phyloP scores from a whole-genome alignment of 2,888 invertebrate species.

The Aphidius colemani region DNA sequence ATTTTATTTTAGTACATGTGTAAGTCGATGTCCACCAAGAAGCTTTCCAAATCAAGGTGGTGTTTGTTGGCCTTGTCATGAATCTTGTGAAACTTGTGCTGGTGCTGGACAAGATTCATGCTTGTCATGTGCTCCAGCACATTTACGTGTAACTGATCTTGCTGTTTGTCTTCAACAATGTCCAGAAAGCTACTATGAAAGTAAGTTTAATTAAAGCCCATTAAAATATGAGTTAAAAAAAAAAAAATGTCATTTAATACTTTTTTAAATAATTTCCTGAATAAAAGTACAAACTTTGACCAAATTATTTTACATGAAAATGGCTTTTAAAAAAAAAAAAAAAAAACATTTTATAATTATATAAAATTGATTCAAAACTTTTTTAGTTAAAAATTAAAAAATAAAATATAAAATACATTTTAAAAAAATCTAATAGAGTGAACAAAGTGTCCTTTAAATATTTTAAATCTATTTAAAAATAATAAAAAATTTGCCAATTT shows the following conservation, averaged over 20 bases:
- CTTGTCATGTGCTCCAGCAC: conserved; percentile 81
- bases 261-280: too few relatives aligned
- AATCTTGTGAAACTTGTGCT: conserved; percentile 86
- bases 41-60: conserved; percentile 82
- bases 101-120: conserved; percentile 88
- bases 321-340: too few relatives aligned
- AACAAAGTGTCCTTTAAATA: too few relatives aligned
- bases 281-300: too few relatives aligned
- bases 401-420: too few relatives aligned
- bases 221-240: background rate
- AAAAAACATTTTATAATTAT: too few relatives aligned
- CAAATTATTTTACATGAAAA: too few relatives aligned
- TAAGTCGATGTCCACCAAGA: conserved; percentile 82
- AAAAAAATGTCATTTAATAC: background rate
- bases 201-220: conserved; percentile 59
- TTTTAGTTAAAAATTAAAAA: too few relatives aligned
- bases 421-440: too few relatives aligned
- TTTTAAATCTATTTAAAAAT: too few relatives aligned
- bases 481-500: too few relatives aligned
- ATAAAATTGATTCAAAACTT: too few relatives aligned
- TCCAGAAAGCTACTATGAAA: conserved; percentile 87
- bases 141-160: conserved; percentile 81
- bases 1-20: conserved; percentile 70
- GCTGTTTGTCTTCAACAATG: conserved; percentile 87
- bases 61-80: conserved; percentile 85